These are phyloP conservation scores for Lymantria monacha DNA, from an alignment of 2,888 invertebrate genomes.

Conservation along the genomic window DNA sequence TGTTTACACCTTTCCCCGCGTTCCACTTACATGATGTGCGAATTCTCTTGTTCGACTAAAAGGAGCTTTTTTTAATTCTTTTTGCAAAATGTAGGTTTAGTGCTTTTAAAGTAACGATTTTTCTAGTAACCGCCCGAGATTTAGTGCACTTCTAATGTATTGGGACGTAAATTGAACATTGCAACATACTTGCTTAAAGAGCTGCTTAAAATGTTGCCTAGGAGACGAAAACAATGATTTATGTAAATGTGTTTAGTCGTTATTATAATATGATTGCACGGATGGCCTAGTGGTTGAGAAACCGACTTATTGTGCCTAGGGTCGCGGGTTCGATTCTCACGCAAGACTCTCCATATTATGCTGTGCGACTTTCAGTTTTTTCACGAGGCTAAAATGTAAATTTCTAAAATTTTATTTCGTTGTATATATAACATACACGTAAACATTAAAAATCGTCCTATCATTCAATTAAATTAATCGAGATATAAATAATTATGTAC, in stretches of 20 bases:
- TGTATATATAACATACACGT: too few relatives aligned
- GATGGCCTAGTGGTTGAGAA: too few relatives aligned
- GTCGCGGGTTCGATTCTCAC: too few relatives aligned
- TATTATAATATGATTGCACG: too few relatives aligned
- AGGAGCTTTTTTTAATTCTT: slow-evolving; percentile 4
- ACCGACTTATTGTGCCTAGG: too few relatives aligned
- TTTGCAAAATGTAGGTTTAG: slow-evolving; percentile 8
- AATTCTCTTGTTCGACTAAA: slow-evolving; percentile 1
- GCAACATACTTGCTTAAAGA: slow-evolving; percentile 6
- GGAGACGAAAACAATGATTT: neutral
- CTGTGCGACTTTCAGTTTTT: too few relatives aligned
- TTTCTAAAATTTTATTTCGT: too few relatives aligned
- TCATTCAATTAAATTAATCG: too few relatives aligned
- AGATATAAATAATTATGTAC: too few relatives aligned
- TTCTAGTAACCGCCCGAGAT: slow-evolving; percentile 7
- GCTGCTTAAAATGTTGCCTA: slow-evolving; percentile 7
- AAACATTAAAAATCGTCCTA: too few relatives aligned
- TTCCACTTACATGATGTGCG: slow-evolving; percentile 5
- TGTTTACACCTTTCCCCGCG: slow-evolving; percentile 4
- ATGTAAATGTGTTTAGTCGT: neutral
- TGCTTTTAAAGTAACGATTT: slow-evolving; percentile 10
- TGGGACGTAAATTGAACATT: neutral
- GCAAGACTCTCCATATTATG: too few relatives aligned
- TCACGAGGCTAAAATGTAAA: too few relatives aligned
- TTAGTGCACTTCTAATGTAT: slow-evolving; percentile 10